Base-by-base conservation (phyloP, 2,797 vertebrate genomes). In the Rhabdophis nuchalis region DNA sequence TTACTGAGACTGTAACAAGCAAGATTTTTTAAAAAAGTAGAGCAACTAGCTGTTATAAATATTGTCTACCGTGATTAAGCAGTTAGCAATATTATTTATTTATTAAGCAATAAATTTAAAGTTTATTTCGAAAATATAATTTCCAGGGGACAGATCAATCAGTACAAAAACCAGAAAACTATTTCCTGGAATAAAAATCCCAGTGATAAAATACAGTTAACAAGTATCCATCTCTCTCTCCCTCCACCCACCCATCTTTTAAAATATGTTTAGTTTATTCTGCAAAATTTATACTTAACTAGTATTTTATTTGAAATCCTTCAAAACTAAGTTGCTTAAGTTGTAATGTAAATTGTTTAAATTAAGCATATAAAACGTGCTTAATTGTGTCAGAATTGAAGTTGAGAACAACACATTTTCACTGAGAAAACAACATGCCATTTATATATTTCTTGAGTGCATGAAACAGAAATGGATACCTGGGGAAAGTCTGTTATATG, bases 1-100 rank as follows among this genome's bases (percentile, higher is more conserved):
- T 96, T 97, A 97, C 96, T 98, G 97, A 95, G 97, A 97, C 97
- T 97, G 97, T 98, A 94, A 90, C 68, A 93, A 93, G 50, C 82
- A 93, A 85, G 96, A 94, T 98, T 97, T 97, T 98, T 97, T n/a
- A n/a, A 98, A 97, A 96, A 77, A 77, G 32, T 36, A 77, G 32
- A 77, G 95, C 91, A 94, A 94, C 95, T 97, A 98, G 97, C 97
- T 98, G 97, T 97, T 98, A 97, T 98, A 97, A 97, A 97, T 98
- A 98, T 98, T 93, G 98, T 98, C 96, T 95, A 97, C 98, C 98
- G 98, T 98, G 96, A 98, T 98, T 98, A 98, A 85, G 93, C n/a
- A n/a, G n/a, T n/a, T n/a, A n/a, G n/a, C n/a, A n/a, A n/a, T n/a
- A n/a, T n/a, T n/a, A n/a, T n/a, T n/a, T n/a, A n/a, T n/a, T n/a